Base-by-base conservation (phyloP, 2,888 invertebrate species). In the Troides oblongomaculatus region DNA sequence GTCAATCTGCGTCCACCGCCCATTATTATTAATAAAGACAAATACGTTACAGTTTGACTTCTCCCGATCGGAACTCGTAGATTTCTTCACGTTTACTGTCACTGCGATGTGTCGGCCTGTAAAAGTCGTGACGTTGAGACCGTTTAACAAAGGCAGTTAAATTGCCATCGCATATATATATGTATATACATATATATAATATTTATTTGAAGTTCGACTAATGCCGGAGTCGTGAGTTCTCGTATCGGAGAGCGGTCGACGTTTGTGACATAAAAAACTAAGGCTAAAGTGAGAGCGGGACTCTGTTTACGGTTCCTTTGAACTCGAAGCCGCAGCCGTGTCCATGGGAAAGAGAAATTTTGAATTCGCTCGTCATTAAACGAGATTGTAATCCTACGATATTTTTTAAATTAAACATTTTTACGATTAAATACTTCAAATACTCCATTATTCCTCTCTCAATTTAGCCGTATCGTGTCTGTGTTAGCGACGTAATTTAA, bases 401-500 rank as follows among this genome's bases (percentile, higher is more conserved):
- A n/a, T 53, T 18, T 18, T 18, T 50, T 50, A 5, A n/a, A 64
- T 36, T 64, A 50, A 58, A 50, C 58, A 50, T 64, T 70, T 71
- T 71, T 10, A 73, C 72, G 75, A 72, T 53, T 53, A 53, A 14
- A 53, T 18, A 17, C 1, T 17, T 18, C n/a, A 53, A 53, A 53
- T 53, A 53, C 53, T 12, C 17, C 53, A 53, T 30, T 53, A 53
- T 53, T 62, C 77, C 75, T 76, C 77, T 86, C 86, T 88, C 88
- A 85, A 85, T 88, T 85, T 82, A 88, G 82, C 85, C 88, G 80
- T 84, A 75, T 75, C 78, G 78, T 80, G 77, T 87, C 82, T 84
- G 83, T 87, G 86, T 87, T 87, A 88, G 87, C 73, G 75, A 82
- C 75, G 76, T 83, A 80, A 81, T 81, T 74, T 77, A 79, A 75